Percentiles rank a stretch among this genome's conserved stretches.
phyloP scores from a whole-genome alignment of 2,113 vertebrate species.

The Sylvicapra grimmia region DNA sequence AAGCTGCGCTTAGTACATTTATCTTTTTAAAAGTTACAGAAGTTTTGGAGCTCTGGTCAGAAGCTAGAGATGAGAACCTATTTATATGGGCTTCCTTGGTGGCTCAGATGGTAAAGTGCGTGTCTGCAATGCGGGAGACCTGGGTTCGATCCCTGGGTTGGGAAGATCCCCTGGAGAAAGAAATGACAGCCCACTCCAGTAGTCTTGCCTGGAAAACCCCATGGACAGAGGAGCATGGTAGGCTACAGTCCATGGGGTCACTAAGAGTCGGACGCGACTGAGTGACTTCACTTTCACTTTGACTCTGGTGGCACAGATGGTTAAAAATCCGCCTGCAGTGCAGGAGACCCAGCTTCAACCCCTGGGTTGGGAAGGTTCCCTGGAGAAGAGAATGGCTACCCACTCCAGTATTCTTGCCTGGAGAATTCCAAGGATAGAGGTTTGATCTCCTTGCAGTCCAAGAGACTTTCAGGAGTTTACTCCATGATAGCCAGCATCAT shows the following conservation, averaged over 20 bases:
- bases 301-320: background rate
- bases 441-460: background rate
- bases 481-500: background rate
- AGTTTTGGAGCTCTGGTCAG: background rate
- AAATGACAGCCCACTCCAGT: background rate
- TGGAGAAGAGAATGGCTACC: background rate
- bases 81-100: background rate
- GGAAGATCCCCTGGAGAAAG: background rate
- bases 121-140: background rate
- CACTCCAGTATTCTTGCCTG: background rate
- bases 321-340: background rate
- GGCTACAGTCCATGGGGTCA: no score
- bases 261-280: no score
- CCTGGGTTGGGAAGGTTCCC: background rate
- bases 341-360: background rate
- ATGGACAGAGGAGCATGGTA: background rate
- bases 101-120: background rate
- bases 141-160: background rate
- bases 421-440: background rate
- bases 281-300: no score
- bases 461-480: background rate
- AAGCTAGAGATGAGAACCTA: background rate
- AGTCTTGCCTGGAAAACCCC: background rate
- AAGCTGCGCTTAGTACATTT: background rate
- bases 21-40: background rate